These are phyloP conservation scores for Tauraco erythrolophus DNA, from an alignment of 2,113 vertebrate species.

Conservation along the genomic window DNA sequence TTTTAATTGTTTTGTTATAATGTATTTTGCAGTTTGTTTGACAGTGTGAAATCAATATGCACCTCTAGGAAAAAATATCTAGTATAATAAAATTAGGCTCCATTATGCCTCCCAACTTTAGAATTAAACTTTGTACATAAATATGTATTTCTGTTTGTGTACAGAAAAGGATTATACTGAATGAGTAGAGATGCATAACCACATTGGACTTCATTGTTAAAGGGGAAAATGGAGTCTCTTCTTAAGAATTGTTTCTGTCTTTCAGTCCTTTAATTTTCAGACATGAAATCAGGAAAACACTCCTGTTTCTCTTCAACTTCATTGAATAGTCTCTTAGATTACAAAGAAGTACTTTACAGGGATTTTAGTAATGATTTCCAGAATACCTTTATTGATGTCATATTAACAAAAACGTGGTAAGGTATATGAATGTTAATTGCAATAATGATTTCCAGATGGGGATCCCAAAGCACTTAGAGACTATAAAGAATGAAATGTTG, in stretches of 20 bases:
- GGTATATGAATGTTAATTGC: background rate
- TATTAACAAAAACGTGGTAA: background rate
- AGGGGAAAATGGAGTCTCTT: background rate
- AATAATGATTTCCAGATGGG: background rate
- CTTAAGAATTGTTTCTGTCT: background rate
- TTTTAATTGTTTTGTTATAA: conserved; percentile 66
- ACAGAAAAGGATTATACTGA: background rate
- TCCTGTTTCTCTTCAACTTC: conserved; percentile 7
- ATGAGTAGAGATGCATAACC: background rate
- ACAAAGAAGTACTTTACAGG: conserved; percentile 36
- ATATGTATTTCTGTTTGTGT: conserved; percentile 32
- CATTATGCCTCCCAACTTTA: conserved; percentile 25
- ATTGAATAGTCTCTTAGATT: conserved; percentile 33
- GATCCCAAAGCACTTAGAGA: background rate
- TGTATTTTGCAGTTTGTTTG: conserved; percentile 45
- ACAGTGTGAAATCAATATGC: conserved; percentile 33
- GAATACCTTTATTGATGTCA: background rate
- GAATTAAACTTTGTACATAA: conserved; percentile 25
- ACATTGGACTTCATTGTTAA: background rate
- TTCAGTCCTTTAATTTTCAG: background rate
- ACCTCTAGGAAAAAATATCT: conserved; percentile 46
- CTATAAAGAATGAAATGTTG: background rate
- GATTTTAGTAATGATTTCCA: background rate
- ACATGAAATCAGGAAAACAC: background rate
- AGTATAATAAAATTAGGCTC: conserved; percentile 39